A percentile compares a stretch with the other conserved stretches of the same genome.
Conservation (phyloP, 2,888 invertebrate species). For the Colletes collaris region DNA sequence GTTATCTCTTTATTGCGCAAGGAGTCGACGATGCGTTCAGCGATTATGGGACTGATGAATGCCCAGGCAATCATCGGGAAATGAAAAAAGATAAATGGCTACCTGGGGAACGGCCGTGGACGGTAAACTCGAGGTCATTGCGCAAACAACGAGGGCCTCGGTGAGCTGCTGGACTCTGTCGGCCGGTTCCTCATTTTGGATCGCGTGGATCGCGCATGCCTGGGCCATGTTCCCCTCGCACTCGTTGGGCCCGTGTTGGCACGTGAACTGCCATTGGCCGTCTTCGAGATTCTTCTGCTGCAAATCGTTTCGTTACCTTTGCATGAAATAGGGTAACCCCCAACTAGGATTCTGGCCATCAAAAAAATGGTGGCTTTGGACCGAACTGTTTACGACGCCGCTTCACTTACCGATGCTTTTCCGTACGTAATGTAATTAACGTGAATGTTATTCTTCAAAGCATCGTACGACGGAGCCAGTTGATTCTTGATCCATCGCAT, state of each 20-base stretch:
- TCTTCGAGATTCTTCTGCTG: constrained; percentile 48
- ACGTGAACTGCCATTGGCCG: constrained; percentile 79
- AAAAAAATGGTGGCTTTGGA: too few relatives aligned
- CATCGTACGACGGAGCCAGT: constrained; percentile 81
- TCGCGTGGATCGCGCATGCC: constrained; percentile 83
- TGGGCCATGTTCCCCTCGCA: constrained; percentile 84
- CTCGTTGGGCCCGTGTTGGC: constrained; percentile 84
- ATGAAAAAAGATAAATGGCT: constrained; percentile 29
- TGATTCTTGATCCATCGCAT: constrained; percentile 83
- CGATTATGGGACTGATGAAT: neutral
- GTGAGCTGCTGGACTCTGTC: constrained; percentile 63
- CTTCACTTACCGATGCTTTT: constrained; percentile 83
- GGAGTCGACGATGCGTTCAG: neutral
- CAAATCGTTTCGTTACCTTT: neutral
- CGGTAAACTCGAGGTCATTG: constrained; percentile 78
- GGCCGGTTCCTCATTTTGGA: constrained; percentile 66
- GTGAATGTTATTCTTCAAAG: constrained; percentile 78
- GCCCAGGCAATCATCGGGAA: neutral
- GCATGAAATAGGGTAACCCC: neutral
- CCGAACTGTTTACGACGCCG: too few relatives aligned
- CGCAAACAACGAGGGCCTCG: constrained; percentile 81
- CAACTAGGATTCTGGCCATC: too few relatives aligned
- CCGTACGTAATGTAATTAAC: constrained; percentile 84
- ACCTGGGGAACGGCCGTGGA: constrained; percentile 73
- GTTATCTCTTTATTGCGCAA: neutral